Conservation (phyloP, 2,797 vertebrate genomes). For the Australoheros facetus region DNA sequence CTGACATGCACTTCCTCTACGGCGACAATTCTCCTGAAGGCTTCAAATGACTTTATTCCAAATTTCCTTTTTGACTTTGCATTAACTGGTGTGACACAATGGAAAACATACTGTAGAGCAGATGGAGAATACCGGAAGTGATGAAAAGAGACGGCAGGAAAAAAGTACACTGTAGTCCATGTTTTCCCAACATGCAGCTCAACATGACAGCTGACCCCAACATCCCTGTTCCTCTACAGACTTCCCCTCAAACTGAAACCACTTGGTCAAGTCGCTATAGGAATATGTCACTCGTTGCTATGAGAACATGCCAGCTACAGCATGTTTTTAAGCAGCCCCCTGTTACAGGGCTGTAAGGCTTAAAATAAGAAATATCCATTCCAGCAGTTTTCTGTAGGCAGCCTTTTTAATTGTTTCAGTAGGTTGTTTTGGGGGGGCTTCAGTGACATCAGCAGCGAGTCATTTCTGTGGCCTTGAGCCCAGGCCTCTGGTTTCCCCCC, state of each 20-base stretch:
- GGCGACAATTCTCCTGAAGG: background rate
- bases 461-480: conserved; percentile 39
- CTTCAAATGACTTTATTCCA: background rate
- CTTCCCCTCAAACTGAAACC: conserved; percentile 44
- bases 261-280: background rate
- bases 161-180: background rate
- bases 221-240: conserved; percentile 30
- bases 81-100: background rate
- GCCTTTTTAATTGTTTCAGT: background rate
- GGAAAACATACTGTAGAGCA: background rate
- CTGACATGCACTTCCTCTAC: background rate
- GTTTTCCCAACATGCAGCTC: conserved; percentile 31
- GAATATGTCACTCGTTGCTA: conserved; percentile 30
- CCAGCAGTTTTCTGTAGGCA: conserved; percentile 6
- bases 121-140: conserved; percentile 16
- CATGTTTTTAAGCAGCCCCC: background rate
- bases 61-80: background rate
- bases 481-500: conserved; percentile 42
- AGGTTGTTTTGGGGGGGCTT: conserved; percentile 15
- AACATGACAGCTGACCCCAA: conserved; percentile 41
- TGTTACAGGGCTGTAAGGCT: background rate
- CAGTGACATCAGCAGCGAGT: conserved; percentile 20
- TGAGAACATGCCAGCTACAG: background rate
- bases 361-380: background rate
- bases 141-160: conserved; percentile 19